A percentile compares a stretch with the other conserved stretches of the same genome.
phyloP scores from a whole-genome alignment of 2,797 vertebrate genomes.

The Acanthurus lineatus region DNA sequence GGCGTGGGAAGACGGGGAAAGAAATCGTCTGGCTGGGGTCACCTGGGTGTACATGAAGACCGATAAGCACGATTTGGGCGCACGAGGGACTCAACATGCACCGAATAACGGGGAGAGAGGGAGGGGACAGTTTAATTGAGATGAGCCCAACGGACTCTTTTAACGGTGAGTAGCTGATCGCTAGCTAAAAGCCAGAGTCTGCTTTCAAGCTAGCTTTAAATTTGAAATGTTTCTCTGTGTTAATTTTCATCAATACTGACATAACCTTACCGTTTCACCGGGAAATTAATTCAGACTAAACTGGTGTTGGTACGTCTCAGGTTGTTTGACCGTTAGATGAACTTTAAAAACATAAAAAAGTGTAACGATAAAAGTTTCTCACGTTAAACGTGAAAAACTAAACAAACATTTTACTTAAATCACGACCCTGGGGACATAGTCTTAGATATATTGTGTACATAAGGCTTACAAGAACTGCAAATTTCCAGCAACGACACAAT shows the following conservation, averaged over 20 bases:
- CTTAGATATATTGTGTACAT: background rate
- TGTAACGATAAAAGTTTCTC: background rate
- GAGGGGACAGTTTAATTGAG: slow-evolving; percentile 83
- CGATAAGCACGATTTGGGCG: background rate
- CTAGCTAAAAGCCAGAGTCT: background rate
- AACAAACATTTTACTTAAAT: background rate
- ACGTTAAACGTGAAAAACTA: fast-evolving
- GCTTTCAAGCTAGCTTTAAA: background rate
- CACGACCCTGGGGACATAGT: no score
- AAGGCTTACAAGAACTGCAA: background rate
- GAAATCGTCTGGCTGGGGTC: background rate
- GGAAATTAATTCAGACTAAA: background rate
- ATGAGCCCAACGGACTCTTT: slow-evolving; percentile 80
- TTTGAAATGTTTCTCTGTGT: background rate
- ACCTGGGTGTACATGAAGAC: slow-evolving; percentile 15
- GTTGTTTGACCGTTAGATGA: background rate
- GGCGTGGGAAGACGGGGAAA: background rate
- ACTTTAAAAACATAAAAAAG: background rate
- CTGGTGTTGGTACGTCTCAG: background rate
- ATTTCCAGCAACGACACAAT: background rate
- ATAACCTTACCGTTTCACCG: background rate
- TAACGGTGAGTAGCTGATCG: slow-evolving; percentile 67
- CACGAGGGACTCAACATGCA: slow-evolving; percentile 68
- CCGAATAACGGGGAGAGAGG: slow-evolving; percentile 71
- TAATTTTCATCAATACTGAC: background rate